Percentiles rank a stretch among this genome's conserved stretches.
These are phyloP conservation scores for Leptobrachium leishanense DNA, from an alignment of 2,113 vertebrate genomes.

Conservation along the genomic window DNA sequence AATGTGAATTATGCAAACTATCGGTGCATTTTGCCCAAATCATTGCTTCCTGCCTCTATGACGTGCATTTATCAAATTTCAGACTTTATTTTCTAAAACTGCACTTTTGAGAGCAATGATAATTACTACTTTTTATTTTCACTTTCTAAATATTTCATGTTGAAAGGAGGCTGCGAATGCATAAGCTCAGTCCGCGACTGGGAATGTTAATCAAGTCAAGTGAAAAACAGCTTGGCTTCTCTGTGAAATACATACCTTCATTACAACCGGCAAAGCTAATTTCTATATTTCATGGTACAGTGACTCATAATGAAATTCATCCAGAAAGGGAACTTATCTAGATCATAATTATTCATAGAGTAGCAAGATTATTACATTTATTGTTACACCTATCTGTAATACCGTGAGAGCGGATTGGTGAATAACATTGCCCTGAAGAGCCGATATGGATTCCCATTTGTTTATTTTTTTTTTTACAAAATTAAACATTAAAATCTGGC, in stretches of 20 bases:
- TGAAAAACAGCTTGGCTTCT: background rate
- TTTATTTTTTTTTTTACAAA: too few species aligned
- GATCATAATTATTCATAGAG: background rate
- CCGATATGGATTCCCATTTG: background rate
- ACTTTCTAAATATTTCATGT: background rate
- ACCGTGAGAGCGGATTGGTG: background rate
- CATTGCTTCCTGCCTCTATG: too few species aligned
- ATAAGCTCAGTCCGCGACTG: background rate
- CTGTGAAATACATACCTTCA: slow-evolving; percentile 1
- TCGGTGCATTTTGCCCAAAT: too few species aligned
- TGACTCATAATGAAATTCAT: slow-evolving; percentile 8
- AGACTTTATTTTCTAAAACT: too few species aligned
- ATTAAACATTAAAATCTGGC: too few species aligned
- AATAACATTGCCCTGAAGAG: background rate
- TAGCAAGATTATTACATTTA: background rate
- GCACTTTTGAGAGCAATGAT: too few species aligned
- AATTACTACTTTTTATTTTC: too few species aligned
- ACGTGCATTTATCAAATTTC: too few species aligned
- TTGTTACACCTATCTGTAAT: background rate
- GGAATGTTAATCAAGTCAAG: slow-evolving; percentile 4
- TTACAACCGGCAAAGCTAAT: background rate
- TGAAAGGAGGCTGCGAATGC: background rate
- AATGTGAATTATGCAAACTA: too few species aligned
- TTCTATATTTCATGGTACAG: slow-evolving; percentile 2
- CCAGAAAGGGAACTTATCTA: background rate